Base-by-base conservation (phyloP, 2,888 invertebrate species). In the Cephus pulcher region DNA sequence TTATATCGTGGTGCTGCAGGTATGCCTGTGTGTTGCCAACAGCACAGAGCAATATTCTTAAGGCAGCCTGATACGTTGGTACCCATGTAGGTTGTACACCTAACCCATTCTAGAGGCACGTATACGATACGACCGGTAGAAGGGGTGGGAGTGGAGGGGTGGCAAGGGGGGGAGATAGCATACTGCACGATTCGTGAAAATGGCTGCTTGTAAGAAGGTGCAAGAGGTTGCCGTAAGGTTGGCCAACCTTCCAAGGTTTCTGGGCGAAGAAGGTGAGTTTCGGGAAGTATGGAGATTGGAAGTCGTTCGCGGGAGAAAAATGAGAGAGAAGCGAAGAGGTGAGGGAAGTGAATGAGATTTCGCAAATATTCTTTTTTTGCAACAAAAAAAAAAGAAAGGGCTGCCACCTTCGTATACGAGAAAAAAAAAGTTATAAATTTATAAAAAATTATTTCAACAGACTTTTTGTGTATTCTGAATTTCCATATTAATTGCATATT, bases 11-110 rank as follows among this genome's bases (percentile, higher is more conserved):
- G 37, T 70, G 12, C 70, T 32, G 4, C 30, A 12, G 30, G 70
- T 33, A 15, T 4, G 70, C 11, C 32, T 15, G 30, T 15, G 40
- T 70, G 15, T 30, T 70, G 1, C 70, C 70, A 70, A 30, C 70
- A 70, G 70, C 70, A 70, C 70, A 30, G 70, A 70, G 32, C 30
- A 33, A 70, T 70, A 70, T 70, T 70, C n/a, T 70, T 70, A 70
- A 70, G 15, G 33, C 70, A 30, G 33, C 70, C n/a, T 70, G 30
- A 70, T 33, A 70, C 30, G 70, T 33, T 70, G 70, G 70, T 32
- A 70, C 70, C 30, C 70, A 1, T 33, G 33, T 70, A 30, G 32
- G n/a, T 30, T 70, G 4, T 33, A 6, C 12, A 33, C 70, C 30
- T 32, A n/a, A 70, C 70, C 70, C 12, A 30, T 30, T 12, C 70